These are phyloP conservation scores for Pantherophis guttatus DNA, from an alignment of 2,113 vertebrate species.

Conservation along the genomic window DNA sequence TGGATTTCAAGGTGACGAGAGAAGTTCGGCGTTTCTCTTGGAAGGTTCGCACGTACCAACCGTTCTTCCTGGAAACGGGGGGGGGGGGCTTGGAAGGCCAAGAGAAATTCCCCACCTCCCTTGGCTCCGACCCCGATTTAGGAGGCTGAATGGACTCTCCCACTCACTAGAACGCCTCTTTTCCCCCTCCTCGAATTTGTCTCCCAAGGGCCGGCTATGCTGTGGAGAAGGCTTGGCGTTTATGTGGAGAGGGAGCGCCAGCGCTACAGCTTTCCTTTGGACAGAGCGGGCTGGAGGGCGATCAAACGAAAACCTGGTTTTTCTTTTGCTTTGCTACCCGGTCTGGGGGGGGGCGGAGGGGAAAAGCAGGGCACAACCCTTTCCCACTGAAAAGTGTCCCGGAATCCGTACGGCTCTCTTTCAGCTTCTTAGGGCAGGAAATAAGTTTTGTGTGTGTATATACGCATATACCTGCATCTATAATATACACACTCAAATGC, in stretches of 20 bases:
- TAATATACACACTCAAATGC: not conserved
- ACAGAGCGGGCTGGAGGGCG: not conserved
- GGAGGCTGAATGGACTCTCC: conserved; percentile 29
- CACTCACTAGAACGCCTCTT: not conserved
- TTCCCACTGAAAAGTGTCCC: not conserved
- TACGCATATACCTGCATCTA: not conserved
- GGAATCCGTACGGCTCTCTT: not conserved
- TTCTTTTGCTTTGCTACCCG: not conserved
- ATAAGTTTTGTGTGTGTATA: not conserved
- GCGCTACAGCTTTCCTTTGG: not conserved
- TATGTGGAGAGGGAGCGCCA: not conserved
- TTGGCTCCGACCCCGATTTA: conserved; percentile 9
- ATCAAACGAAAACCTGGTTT: not conserved
- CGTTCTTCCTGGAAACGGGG: not conserved
- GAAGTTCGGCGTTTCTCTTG: not conserved
- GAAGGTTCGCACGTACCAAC: not conserved
- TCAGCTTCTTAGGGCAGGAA: not conserved
- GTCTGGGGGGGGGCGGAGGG: not conserved
- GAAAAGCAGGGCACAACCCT: not conserved
- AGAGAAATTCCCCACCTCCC: not conserved
- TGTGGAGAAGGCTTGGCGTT: not conserved
- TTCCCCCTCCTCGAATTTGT: not conserved
- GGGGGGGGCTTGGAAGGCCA: accelerated
- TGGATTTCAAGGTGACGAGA: too few species aligned
- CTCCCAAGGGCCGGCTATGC: not conserved